These are phyloP conservation scores for Lithosia quadra DNA, from an alignment of 2,888 invertebrate genomes.

Conservation along the genomic window DNA sequence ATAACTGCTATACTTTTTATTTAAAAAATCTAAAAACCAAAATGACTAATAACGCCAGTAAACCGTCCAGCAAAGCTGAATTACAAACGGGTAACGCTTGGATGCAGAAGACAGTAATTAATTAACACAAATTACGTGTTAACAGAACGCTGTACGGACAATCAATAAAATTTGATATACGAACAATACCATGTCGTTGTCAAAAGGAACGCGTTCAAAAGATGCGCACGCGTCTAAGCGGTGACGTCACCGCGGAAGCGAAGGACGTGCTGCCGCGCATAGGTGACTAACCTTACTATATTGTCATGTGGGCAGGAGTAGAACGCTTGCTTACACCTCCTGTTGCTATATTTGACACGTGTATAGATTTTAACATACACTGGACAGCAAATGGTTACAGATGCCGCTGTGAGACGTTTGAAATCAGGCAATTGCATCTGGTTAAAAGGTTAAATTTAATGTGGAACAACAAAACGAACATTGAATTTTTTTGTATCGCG, in stretches of 20 bases:
- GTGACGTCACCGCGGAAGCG: conserved; percentile 82
- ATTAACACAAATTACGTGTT: background rate
- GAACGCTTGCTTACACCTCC: conserved; percentile 34
- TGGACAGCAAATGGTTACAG: conserved; percentile 15
- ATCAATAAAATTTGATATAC: conserved; percentile 18
- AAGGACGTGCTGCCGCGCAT: conserved; percentile 70
- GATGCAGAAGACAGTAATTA: background rate
- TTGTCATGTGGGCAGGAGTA: conserved; percentile 61
- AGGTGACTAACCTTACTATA: conserved; percentile 73
- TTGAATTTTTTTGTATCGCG: background rate
- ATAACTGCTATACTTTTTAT: too few relatives aligned
- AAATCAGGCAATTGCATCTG: background rate
- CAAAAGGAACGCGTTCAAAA: conserved; percentile 37
- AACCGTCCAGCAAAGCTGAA: too few relatives aligned
- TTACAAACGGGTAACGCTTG: too few relatives aligned
- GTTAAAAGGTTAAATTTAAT: too few relatives aligned
- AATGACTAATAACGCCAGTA: too few relatives aligned
- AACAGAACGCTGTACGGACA: conserved; percentile 1
- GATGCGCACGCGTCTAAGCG: conserved; percentile 44
- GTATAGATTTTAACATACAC: conserved; percentile 41
- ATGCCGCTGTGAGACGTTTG: background rate
- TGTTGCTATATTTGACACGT: conserved; percentile 48
- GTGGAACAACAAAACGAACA: background rate
- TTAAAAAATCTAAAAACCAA: too few relatives aligned
- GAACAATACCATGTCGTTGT: conserved; percentile 22